Conservation (phyloP, 2,797 vertebrate genomes). For the Micropoecilia bifurca region DNA sequence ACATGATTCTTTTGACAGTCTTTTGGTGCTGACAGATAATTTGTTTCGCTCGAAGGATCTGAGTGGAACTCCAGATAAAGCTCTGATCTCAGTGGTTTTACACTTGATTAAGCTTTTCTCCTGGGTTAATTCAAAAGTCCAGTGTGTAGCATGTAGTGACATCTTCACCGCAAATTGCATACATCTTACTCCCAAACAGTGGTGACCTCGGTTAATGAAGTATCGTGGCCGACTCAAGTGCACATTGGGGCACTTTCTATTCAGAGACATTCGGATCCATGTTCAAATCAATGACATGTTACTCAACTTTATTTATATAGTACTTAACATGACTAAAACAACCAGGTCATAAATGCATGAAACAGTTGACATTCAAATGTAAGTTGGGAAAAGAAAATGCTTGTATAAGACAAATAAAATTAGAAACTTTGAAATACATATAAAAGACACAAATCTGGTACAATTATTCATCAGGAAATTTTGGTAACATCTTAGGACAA, state of each 20-base stretch:
- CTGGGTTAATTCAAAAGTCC: conserved; percentile 3
- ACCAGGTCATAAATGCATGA: background rate
- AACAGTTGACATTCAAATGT: background rate
- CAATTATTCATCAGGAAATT: background rate
- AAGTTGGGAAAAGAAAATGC: background rate
- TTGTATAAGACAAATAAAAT: background rate
- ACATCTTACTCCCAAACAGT: background rate
- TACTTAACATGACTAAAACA: background rate
- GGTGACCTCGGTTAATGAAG: background rate
- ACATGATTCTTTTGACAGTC: background rate
- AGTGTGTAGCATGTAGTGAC: background rate
- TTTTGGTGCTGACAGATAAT: background rate
- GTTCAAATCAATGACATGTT: background rate
- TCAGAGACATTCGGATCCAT: background rate
- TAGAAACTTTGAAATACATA: background rate
- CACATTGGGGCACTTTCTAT: background rate
- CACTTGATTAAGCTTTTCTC: conserved; percentile 5
- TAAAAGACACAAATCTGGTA: background rate
- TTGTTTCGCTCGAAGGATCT: background rate
- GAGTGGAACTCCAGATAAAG: background rate
- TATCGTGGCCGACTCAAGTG: background rate
- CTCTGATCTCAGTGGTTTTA: conserved; percentile 7
- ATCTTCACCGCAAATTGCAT: background rate
- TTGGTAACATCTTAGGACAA: background rate
- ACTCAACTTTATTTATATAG: background rate